phyloP scores from a whole-genome alignment of 2,113 vertebrate species.

The Cichladusa arquata region DNA sequence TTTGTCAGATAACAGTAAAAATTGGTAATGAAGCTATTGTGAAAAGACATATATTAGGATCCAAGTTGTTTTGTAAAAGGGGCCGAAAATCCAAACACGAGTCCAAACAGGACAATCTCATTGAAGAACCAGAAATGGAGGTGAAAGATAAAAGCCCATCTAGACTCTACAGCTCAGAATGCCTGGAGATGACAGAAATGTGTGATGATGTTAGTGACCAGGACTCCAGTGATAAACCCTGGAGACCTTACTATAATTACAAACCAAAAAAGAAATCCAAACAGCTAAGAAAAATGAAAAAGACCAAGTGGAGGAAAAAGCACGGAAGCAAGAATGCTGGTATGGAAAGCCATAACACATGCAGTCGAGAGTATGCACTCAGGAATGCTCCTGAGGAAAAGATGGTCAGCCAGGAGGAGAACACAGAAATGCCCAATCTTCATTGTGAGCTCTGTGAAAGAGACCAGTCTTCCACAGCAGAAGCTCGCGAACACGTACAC shows the following conservation, averaged over 20 bases:
- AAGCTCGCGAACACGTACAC: slow-evolving; percentile 70
- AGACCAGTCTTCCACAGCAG: slow-evolving; percentile 58
- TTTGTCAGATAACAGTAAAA: slow-evolving; percentile 98
- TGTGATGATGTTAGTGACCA: slow-evolving; percentile 88
- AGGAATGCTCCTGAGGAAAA: slow-evolving; percentile 63
- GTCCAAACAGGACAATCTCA: slow-evolving; percentile 47
- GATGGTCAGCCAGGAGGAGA: slow-evolving; percentile 56
- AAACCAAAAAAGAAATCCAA: slow-evolving; percentile 94
- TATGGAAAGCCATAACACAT: not conserved
- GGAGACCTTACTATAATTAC: slow-evolving; percentile 97
- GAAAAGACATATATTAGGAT: slow-evolving; percentile 90
- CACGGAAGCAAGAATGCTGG: not conserved
- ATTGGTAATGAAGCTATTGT: slow-evolving; percentile 96
- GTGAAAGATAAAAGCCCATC: slow-evolving; percentile 69
- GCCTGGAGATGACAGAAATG: slow-evolving; percentile 75
- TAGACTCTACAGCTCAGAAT: slow-evolving; percentile 78
- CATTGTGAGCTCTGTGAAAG: slow-evolving; percentile 75
- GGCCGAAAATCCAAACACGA: slow-evolving; percentile 76
- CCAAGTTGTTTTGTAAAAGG: slow-evolving; percentile 89
- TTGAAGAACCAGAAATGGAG: slow-evolving; percentile 58
- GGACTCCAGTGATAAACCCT: slow-evolving; percentile 89
- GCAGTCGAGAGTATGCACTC: slow-evolving; percentile 50
- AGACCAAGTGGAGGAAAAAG: slow-evolving; percentile 80
- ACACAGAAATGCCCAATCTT: slow-evolving; percentile 70
- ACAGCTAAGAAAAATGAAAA: slow-evolving; percentile 83